A percentile compares a stretch with the other conserved stretches of the same genome.
phyloP scores from a whole-genome alignment of 2,888 invertebrate species.

The Prostheceraeus crozeri region DNA sequence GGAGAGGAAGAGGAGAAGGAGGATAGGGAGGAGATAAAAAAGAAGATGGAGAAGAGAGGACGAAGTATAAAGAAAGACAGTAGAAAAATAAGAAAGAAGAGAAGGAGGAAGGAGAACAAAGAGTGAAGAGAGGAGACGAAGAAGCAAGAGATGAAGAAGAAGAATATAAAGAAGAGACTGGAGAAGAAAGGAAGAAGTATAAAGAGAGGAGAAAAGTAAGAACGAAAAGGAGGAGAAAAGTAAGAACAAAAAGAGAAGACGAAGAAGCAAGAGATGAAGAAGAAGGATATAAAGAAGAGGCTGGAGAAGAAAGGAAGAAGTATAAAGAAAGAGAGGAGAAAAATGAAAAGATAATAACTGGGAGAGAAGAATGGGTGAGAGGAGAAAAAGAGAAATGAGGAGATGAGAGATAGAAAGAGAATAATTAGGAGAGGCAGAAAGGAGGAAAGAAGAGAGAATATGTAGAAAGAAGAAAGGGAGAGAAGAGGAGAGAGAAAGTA shows the following conservation, averaged over 20 bases:
- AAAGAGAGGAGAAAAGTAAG: slow-evolving; percentile 3
- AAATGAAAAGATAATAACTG: slow-evolving; percentile 6
- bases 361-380: slow-evolving; percentile 12
- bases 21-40: slow-evolving; percentile 1
- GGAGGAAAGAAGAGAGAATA: background rate
- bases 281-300: background rate
- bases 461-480: no score
- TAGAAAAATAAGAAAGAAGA: background rate
- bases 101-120: slow-evolving; percentile 1
- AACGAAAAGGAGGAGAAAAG: slow-evolving; percentile 1
- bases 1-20: slow-evolving; percentile 7
- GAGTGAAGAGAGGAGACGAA: background rate
- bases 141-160: background rate
- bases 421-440: background rate
- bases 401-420: background rate
- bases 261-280: background rate
- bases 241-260: background rate
- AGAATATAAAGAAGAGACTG: background rate
- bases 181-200: background rate
- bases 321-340: background rate
- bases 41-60: background rate
- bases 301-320: background rate
- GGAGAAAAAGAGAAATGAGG: background rate
- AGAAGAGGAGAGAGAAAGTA: no score
- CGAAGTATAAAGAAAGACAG: background rate